Conservation (phyloP, 1,140 invertebrate genomes). For the Metopolophium dirhodum region DNA sequence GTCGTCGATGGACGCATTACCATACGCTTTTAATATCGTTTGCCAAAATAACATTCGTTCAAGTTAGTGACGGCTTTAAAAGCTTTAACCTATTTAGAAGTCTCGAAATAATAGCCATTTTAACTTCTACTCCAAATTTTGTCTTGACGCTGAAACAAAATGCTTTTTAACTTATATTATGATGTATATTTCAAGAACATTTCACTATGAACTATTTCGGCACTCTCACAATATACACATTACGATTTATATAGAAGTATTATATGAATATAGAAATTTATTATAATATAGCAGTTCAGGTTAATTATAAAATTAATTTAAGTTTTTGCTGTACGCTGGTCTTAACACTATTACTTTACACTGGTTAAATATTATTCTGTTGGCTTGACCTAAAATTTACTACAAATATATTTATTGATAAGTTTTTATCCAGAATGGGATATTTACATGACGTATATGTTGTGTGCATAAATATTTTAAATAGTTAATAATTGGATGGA, state of each 20-base stretch:
- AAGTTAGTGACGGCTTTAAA: neutral
- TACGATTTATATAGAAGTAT: too few relatives aligned
- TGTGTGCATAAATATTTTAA: too few relatives aligned
- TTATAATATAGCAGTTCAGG: too few relatives aligned
- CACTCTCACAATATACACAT: neutral
- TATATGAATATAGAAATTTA: too few relatives aligned
- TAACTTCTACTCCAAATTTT: neutral
- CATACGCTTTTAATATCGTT: neutral
- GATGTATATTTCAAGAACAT: neutral
- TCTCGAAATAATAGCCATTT: constrained; percentile 1
- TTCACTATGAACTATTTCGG: neutral
- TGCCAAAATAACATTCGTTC: neutral
- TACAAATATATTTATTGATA: too few relatives aligned
- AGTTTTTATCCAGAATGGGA: too few relatives aligned
- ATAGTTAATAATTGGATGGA: too few relatives aligned
- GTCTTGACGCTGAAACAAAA: neutral
- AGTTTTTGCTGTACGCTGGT: neutral
- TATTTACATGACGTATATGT: too few relatives aligned
- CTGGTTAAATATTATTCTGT: too few relatives aligned
- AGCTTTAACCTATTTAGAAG: constrained; percentile 1
- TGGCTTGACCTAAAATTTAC: too few relatives aligned
- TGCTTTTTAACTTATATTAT: neutral
- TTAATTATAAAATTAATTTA: neutral
- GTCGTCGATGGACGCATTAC: neutral
- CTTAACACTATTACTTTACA: neutral